Base-by-base conservation (phyloP, 2,113 vertebrate genomes). In the Ploceus nigricollis region DNA sequence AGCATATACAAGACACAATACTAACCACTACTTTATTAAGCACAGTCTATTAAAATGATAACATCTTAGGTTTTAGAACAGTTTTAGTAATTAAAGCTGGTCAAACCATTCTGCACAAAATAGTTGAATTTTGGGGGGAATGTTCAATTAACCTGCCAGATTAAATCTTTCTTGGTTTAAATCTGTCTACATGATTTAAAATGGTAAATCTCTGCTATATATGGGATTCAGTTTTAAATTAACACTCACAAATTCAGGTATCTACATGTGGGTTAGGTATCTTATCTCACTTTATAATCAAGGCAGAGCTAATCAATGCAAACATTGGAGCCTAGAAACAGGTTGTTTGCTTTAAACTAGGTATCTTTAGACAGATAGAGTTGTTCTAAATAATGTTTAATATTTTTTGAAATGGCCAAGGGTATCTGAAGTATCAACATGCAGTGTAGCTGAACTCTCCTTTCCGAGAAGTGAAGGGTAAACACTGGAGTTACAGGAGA, bases 41-140 rank as follows among this genome's bases (percentile, higher is more conserved):
- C 17, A 89, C 8, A 87, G n/a, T 20, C 61, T 61, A 89, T 93
- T 91, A 91, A 87, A 87, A 72, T 68, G 56, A 92, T 91, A 93
- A 54, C 19, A 90, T 86, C 51, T 91, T 63, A n/a, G 25, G 30
- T 27, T 82, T 71, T 72, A 82, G 48, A 89, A 84, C n/a, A 35
- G 53, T 33, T 89, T 40, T 31, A 76, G 39, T 65, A 94, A 87
- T 79, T 96, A 85, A 82, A 91, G 20, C 13, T 72, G 51, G 37
- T 53, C 12, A 4, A 94, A 69, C 18, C 24, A 42, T 76, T 65
- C 65, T 61, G 21, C 45, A 50, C 13, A 69, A 89, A 78, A 82
- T 61, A 79, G 47, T 14, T 91, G 69, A 84, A 77, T 77, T 91
- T 85, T 27, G 15, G 21, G 20, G 3, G 8, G 7, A 45, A 76